Evolutionary conservation across 53 echinoderm and acorn worm genomes (phyloP), one percentile per base, ranked within the genome.

Genomic region (Temnopleurus reevesii): DNA sequence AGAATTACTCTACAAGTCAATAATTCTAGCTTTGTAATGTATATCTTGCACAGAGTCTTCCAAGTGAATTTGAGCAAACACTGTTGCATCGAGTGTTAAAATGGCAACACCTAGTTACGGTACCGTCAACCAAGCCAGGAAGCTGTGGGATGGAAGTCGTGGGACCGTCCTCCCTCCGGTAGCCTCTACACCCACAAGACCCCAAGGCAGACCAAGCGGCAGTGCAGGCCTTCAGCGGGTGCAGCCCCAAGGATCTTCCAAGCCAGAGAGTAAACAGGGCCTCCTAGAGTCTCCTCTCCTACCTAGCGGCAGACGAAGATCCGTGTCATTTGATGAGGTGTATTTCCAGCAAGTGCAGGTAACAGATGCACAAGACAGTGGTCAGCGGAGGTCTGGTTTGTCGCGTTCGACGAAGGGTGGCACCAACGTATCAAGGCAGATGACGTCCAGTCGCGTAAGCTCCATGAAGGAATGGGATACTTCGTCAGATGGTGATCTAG

Each of bases 291-390:
- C 61, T 0, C 12, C 45, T 1, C 46, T 26, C 4, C 8, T 61
- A 17, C n/a, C 24, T 13, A 41, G 61, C 24, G 46, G 59, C 24
- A 46, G 86, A 46, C 59, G 46, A 21, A 46, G 86, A 28, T 85
- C 86, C 12, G 12, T 85, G 59, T 85, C 86, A 4, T 85, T 85
- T 46, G 86, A 85, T 46, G 59, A 59, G 12, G 86, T 29, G 5
- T 85, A 85, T 29, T 85, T 85, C 46, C 83, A 53, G 54, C 17
- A 83, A 29, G 26, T 41, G 25, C 13, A 46, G 10, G 71, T 41
- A 41, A n/a, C n/a, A n/a, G n/a, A n/a, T n/a, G 41, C 43, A 71
- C 71, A 71, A 9, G 43, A 23, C 6, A 19, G 23, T n/a, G 18
- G 19, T 71, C 26, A 41, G 8, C 71, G 21, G 36, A 71, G 21